A percentile compares a stretch with the other conserved stretches of the same genome.
These are phyloP conservation scores for Azorinus chamasolen DNA, from an alignment of 2,888 invertebrate species.

Conservation along the genomic window DNA sequence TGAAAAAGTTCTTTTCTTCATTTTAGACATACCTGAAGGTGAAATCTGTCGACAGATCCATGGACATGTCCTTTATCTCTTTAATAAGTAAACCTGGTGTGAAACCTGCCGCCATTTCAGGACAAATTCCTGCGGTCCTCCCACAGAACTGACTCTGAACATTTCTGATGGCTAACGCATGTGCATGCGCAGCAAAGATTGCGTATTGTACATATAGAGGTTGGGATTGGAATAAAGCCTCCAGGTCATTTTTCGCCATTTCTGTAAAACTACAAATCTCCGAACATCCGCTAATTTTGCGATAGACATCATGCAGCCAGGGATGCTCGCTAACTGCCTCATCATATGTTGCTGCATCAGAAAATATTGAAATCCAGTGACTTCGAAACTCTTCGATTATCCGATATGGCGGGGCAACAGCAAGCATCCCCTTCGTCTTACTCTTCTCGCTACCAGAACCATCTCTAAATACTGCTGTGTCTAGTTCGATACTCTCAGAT, in stretches of 20 bases:
- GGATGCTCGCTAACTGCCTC: conserved; percentile 27
- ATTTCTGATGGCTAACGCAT: conserved; percentile 41
- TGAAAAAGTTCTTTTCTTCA: too few relatives aligned
- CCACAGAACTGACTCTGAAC: conserved; percentile 15
- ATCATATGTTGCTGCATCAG: conserved; percentile 23
- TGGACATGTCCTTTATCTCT: not conserved
- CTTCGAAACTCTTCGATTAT: conserved; percentile 31
- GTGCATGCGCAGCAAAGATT: conserved; percentile 42
- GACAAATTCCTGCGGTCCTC: not conserved
- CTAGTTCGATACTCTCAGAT: conserved; percentile 32
- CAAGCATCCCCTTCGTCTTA: conserved; percentile 32
- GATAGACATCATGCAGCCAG: conserved; percentile 22
- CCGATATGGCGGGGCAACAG: conserved; percentile 26
- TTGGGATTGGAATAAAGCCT: conserved; percentile 12
- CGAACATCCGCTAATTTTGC: not conserved
- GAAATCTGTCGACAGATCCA: conserved; percentile 44
- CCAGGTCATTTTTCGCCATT: conserved; percentile 13
- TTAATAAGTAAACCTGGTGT: conserved; percentile 13
- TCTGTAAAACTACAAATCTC: conserved; percentile 17
- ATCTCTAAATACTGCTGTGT: conserved; percentile 16
- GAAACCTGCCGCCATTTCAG: not conserved
- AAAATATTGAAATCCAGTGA: conserved; percentile 49
- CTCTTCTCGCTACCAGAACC: not conserved
- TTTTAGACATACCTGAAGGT: conserved; percentile 32
- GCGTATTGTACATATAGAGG: conserved; percentile 56